A percentile compares a stretch with the other conserved stretches of the same genome.
Conservation (phyloP, 2,888 invertebrate genomes). For the Zhuqinia jingwanae region DNA sequence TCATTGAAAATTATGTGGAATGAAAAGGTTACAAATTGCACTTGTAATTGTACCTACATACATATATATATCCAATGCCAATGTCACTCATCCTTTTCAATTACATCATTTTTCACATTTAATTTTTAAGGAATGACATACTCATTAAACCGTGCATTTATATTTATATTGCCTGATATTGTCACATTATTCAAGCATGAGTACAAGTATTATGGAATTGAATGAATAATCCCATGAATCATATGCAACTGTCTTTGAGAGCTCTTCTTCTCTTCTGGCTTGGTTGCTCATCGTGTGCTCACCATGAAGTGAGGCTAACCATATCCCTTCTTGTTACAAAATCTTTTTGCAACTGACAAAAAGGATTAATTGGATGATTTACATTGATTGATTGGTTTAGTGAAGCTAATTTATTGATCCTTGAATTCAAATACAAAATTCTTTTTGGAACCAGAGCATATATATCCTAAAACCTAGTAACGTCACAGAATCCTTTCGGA, state of each 20-base stretch:
- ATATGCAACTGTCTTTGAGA: not conserved
- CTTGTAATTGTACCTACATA: too few species aligned
- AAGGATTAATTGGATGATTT: conserved; percentile 31
- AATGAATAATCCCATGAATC: conserved; percentile 27
- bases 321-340: not conserved
- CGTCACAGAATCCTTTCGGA: too few species aligned
- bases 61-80: too few species aligned
- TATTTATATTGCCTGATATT: too few species aligned
- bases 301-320: not conserved
- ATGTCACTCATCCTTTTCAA: not conserved
- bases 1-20: not conserved
- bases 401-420: conserved; percentile 9
- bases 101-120: conserved; percentile 11
- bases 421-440: too few species aligned
- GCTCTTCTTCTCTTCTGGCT: too few species aligned
- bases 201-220: not conserved
- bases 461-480: too few species aligned
- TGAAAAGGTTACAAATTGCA: too few species aligned
- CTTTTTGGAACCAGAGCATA: too few species aligned
- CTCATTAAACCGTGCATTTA: not conserved
- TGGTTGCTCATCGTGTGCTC: too few species aligned
- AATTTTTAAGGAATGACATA: not conserved
- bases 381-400: conserved; percentile 21
- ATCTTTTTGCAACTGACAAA: not conserved
- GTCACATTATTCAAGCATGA: too few species aligned